phyloP scores from a whole-genome alignment of 92 coral and sea anemone species.

The Actinostola sp. region DNA sequence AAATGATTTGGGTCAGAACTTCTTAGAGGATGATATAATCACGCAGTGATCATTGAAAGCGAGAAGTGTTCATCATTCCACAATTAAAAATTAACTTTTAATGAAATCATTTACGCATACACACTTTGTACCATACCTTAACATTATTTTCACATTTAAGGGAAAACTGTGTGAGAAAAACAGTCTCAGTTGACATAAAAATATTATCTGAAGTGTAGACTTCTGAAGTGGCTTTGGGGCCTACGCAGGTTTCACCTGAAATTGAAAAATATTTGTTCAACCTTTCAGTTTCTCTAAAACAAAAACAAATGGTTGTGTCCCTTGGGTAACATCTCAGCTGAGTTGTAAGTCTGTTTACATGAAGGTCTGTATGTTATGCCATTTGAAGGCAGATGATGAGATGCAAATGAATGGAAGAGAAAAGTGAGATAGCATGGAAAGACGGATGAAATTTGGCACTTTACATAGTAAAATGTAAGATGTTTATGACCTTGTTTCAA shows the following conservation, averaged over 20 bases:
- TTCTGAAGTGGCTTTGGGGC: slow-evolving; percentile 80
- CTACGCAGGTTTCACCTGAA: slow-evolving; percentile 85
- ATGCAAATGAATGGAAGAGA: background rate
- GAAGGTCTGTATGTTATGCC: too few species aligned
- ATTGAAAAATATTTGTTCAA: too few species aligned
- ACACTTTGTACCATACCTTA: background rate
- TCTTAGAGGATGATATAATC: slow-evolving; percentile 81
- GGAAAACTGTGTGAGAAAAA: slow-evolving; percentile 84
- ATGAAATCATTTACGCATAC: background rate
- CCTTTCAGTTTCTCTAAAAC: too few species aligned
- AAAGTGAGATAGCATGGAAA: background rate
- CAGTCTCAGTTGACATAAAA: slow-evolving; percentile 87
- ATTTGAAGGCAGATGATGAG: too few species aligned
- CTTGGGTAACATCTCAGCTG: too few species aligned
- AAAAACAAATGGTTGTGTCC: too few species aligned
- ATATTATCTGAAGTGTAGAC: slow-evolving; percentile 86
- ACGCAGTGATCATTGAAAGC: slow-evolving; percentile 35
- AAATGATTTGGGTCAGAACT: slow-evolving; percentile 74
- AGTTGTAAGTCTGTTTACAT: too few species aligned
- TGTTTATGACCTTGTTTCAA: too few species aligned
- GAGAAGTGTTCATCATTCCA: slow-evolving; percentile 47
- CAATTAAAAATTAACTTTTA: slow-evolving; percentile 18
- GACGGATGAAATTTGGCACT: background rate
- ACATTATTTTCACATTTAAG: slow-evolving; percentile 77
- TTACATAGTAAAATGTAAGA: too few species aligned